Percentiles rank a stretch among this genome's conserved stretches.
Conservation (phyloP, 2,888 invertebrate genomes). For the Nezara viridula region DNA sequence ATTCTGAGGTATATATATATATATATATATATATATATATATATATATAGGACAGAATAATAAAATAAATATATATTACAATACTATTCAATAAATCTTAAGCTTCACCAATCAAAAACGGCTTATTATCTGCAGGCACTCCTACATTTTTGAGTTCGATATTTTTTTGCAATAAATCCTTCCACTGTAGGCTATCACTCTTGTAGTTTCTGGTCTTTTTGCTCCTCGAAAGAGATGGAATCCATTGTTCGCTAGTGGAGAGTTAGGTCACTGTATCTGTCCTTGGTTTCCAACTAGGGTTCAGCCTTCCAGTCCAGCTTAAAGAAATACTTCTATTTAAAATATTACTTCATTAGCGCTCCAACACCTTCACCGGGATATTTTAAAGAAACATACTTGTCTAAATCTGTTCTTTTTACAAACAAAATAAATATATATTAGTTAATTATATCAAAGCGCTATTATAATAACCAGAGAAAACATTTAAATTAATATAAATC, state of each 20-base stretch:
- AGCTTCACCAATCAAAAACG: neutral
- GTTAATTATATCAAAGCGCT: too few relatives aligned
- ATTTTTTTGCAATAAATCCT: neutral
- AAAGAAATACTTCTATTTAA: neutral
- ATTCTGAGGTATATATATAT: too few relatives aligned
- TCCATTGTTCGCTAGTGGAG: neutral
- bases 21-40: too few relatives aligned
- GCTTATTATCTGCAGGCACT: neutral
- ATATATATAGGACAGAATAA: too few relatives aligned
- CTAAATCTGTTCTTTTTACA: neutral
- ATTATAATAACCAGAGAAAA: neutral
- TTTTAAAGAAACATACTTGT: neutral
- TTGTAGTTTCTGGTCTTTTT: slow-evolving; percentile 27
- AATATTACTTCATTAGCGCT: neutral
- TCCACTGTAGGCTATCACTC: neutral
- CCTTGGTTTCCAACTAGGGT: slow-evolving; percentile 25
- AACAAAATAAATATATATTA: neutral
- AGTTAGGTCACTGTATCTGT: neutral
- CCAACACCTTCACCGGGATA: neutral
- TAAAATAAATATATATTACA: too few relatives aligned
- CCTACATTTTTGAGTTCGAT: neutral
- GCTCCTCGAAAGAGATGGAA: neutral
- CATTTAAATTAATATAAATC: too few relatives aligned
- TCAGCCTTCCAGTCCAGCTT: neutral
- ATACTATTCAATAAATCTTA: too few relatives aligned